These are phyloP conservation scores for Cyanocitta stelleri DNA, from an alignment of 2,113 vertebrate species.

Conservation along the genomic window DNA sequence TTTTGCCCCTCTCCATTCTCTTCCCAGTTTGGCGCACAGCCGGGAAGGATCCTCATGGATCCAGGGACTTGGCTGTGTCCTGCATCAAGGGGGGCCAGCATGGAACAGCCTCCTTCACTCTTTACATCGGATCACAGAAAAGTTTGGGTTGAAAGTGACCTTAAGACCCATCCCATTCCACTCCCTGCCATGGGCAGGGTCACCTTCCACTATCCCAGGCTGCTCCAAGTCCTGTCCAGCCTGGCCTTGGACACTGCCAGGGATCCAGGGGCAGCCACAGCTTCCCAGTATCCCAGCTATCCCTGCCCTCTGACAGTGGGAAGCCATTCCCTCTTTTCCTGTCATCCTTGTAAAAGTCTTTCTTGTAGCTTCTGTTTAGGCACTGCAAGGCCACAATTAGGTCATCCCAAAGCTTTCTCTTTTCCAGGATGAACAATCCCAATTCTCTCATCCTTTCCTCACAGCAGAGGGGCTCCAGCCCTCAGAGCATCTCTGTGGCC, in stretches of 20 bases:
- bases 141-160: background rate
- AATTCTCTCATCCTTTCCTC: background rate
- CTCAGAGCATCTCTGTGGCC: rapidly evolving
- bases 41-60: rapidly evolving
- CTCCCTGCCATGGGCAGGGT: background rate
- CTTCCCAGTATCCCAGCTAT: rapidly evolving
- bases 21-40: background rate
- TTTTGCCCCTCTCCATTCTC: background rate
- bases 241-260: background rate
- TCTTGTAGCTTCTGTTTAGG: background rate
- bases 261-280: background rate
- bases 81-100: background rate
- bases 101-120: background rate
- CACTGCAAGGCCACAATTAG: background rate
- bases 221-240: rapidly evolving
- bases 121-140: background rate
- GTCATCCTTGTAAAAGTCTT: background rate
- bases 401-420: background rate
- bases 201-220: rapidly evolving
- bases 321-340: background rate
- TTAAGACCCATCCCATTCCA: background rate
- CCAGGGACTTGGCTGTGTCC: rapidly evolving
- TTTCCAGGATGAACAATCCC: background rate
- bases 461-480: background rate
- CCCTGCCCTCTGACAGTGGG: background rate